A percentile compares a stretch with the other conserved stretches of the same genome.
phyloP scores from a whole-genome alignment of 2,888 invertebrate species.

The Miltochrista miniata region DNA sequence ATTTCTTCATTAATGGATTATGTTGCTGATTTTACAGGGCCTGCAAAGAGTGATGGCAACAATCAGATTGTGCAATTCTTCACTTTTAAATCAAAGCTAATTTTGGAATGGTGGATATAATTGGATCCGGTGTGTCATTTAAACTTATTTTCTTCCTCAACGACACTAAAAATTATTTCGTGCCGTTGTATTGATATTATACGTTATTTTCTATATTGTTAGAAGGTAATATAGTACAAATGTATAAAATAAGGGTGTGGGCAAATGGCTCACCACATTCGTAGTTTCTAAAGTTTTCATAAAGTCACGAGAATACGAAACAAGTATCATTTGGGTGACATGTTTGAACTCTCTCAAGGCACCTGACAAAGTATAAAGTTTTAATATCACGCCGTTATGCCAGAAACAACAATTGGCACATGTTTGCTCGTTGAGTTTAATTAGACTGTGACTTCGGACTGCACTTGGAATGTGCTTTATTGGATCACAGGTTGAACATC shows the following conservation, averaged over 20 bases:
- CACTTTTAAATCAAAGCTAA: no score
- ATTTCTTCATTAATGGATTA: no score
- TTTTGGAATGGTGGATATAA: no score
- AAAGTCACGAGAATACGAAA: conserved; percentile 25
- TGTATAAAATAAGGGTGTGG: background rate
- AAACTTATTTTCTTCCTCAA: no score
- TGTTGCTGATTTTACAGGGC: no score
- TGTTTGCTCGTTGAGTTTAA: conserved; percentile 35
- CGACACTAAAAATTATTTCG: no score
- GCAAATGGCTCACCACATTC: conserved; percentile 11
- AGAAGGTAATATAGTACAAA: no score
- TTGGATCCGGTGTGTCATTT: no score
- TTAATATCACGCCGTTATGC: conserved; percentile 37
- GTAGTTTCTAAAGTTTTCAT: conserved; percentile 22
- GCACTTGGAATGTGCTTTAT: conserved; percentile 23
- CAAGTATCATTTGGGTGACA: conserved; percentile 24
- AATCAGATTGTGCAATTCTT: no score
- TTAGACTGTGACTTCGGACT: conserved; percentile 30
- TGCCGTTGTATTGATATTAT: no score
- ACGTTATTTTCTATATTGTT: no score
- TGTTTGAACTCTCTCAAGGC: conserved; percentile 37
- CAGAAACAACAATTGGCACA: conserved; percentile 25
- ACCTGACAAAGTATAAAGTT: conserved; percentile 42
- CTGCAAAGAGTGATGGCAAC: no score
- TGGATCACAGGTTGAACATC: background rate